Evolutionary conservation across 92 coral and sea anemone species (phyloP).

Genomic region (Galaxea fascicularis): DNA sequence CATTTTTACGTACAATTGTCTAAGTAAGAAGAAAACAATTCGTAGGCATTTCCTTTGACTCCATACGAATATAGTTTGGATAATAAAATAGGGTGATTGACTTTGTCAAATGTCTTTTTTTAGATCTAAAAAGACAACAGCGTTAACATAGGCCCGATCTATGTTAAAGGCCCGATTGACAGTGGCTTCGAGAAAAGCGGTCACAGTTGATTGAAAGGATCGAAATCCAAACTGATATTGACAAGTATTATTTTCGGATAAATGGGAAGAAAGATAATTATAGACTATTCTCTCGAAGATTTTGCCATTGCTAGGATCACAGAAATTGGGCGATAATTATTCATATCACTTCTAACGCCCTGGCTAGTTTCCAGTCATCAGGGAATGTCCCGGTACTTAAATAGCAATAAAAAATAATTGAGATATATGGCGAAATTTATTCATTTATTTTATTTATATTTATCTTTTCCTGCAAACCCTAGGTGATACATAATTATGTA

Average conservation of each 20-base stretch:
- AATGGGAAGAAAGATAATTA: conserved; percentile 6
- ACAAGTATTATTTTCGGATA: conserved; percentile 29
- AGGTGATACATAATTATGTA: too few relatives aligned
- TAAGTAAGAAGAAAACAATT: conserved; percentile 25
- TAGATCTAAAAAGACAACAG: conserved; percentile 57
- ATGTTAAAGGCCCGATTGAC: conserved; percentile 56
- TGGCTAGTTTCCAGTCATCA: conserved; percentile 51
- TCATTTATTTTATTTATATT: too few relatives aligned
- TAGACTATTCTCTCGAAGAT: conserved; percentile 30
- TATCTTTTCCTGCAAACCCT: too few relatives aligned
- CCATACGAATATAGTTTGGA: conserved; percentile 36
- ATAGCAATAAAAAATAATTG: conserved; percentile 51
- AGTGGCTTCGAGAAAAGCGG: conserved; percentile 54
- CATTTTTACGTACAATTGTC: conserved; percentile 53
- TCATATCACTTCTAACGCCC: conserved; percentile 38
- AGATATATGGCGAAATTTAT: conserved; percentile 43
- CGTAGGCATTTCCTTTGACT: too few relatives aligned
- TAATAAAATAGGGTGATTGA: conserved; percentile 24
- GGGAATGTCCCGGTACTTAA: conserved; percentile 48
- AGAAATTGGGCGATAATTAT: conserved; percentile 51
- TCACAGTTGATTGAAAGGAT: conserved; percentile 52
- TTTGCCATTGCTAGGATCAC: conserved; percentile 12
- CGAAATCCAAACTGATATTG: conserved; percentile 40
- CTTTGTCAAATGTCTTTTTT: conserved; percentile 27
- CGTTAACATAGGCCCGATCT: conserved; percentile 57